These are phyloP conservation scores for Epinephelus moara DNA, from an alignment of 2,113 vertebrate genomes.

Conservation along the genomic window DNA sequence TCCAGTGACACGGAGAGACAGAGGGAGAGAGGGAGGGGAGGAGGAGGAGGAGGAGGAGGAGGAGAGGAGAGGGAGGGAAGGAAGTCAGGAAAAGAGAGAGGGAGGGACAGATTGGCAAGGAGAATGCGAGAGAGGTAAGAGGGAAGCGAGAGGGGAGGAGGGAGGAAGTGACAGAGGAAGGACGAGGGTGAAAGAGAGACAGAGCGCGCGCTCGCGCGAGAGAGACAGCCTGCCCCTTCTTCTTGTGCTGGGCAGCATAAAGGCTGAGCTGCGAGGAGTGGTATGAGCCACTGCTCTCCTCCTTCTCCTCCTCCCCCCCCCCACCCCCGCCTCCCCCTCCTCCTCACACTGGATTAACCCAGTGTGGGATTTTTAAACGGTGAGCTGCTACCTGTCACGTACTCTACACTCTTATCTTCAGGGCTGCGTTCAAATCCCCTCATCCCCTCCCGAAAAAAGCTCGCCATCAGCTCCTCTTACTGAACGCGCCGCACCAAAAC, in stretches of 20 bases:
- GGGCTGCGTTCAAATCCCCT: constrained; percentile 49
- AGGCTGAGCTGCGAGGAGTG: constrained; percentile 74
- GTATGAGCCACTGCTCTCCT: constrained; percentile 59
- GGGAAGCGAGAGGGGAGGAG: constrained; percentile 38
- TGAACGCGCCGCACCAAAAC: constrained; percentile 48
- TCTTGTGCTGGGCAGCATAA: constrained; percentile 73
- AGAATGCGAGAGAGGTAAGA: constrained; percentile 63
- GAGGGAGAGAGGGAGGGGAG: constrained; percentile 49
- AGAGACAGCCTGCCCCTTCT: constrained; percentile 68
- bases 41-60: constrained; percentile 14
- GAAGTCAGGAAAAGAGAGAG: constrained; percentile 38
- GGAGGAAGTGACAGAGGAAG: constrained; percentile 68
- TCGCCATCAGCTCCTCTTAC: constrained; percentile 43
- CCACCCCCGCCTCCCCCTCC: background rate
- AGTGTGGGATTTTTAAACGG: constrained; percentile 73
- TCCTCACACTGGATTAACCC: constrained; percentile 75
- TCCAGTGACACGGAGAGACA: constrained; percentile 79
- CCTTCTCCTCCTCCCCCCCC: constrained; percentile 10
- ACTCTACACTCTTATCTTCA: constrained; percentile 54
- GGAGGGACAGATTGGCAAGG: constrained; percentile 65
- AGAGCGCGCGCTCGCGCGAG: constrained; percentile 11
- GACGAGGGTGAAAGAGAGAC: constrained; percentile 55
- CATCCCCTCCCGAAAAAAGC: constrained; percentile 1
- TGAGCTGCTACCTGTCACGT: constrained; percentile 81
- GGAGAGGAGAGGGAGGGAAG: constrained; percentile 13